Base-by-base conservation (phyloP, 2,113 vertebrate species). In the Neotoma lepida region DNA sequence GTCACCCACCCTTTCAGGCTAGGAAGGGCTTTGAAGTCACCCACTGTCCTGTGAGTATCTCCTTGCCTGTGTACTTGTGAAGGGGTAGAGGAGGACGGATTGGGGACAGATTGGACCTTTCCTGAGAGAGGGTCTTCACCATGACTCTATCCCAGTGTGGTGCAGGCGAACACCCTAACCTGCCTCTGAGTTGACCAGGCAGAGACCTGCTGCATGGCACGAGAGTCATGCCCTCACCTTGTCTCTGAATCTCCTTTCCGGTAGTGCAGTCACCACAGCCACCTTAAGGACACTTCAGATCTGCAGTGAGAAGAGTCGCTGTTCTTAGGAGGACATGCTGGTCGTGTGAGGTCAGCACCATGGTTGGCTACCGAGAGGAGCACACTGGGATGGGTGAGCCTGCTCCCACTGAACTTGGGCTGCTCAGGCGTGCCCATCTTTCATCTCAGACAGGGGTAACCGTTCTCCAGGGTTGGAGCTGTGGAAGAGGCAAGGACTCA, bases 281-380 rank as follows among this genome's bases (percentile, higher is more conserved):
- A 9, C 51, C 39, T 44, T 22, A 26, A 33, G 82, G 33, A 24
- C 17, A n/a, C 68, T 44, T 33, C 20, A 44, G 93, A 44, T 20
- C 30, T 44, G 63, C 18, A 41, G 20, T 7, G 41, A 54, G 13
- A 64, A 76, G 30, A 30, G 41, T 64, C 14, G 12, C 24, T 41
- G 54, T 1, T 81, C 51, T n/a, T 41, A 4, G 78, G 49, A 68
- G 61, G 84, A 44, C 1, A 13, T 22, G 18, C 3, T 3, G 24
- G 8, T 8, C 2, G 10, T 35, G 49, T 33, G 71, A 33, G 1
- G 30, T 24, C 78, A 78, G 30, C 54, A 30, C 7, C 58, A 51
- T 3, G 0, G 18, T 0, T 15, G 24, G 35, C 51, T 26, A 17
- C 22, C 18, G 28, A 2, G 46, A 6, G 6, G 4, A 17, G 35